Conservation (phyloP, 1,140 invertebrate genomes). For the Octopus bimaculoides region DNA sequence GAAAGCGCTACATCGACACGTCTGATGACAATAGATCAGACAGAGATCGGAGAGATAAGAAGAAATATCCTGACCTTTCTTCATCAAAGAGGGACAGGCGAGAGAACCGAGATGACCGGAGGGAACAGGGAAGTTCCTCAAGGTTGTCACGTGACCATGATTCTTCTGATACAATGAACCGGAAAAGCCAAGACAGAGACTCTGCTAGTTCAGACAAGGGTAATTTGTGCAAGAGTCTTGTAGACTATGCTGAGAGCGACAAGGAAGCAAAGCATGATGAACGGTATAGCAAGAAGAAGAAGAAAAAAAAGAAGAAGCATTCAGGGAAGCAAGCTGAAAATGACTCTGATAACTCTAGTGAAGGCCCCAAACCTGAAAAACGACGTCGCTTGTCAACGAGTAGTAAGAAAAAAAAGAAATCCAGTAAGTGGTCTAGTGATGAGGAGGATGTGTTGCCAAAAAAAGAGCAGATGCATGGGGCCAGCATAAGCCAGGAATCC, state of each 20-base stretch:
- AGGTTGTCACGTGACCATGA: background rate
- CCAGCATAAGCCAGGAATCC: too few relatives aligned
- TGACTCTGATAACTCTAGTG: background rate
- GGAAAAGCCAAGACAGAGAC: background rate
- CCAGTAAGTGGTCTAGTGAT: background rate
- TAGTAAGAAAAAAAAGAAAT: background rate
- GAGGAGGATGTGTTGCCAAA: background rate
- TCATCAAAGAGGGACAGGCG: background rate
- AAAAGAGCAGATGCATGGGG: too few relatives aligned
- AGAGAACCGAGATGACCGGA: background rate
- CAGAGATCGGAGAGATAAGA: background rate
- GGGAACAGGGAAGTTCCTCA: background rate
- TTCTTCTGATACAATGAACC: background rate
- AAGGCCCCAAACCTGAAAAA: background rate
- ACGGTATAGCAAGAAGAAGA: background rate
- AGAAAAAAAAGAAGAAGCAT: slow-evolving; percentile 11
- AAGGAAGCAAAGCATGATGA: background rate
- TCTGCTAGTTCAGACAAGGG: background rate
- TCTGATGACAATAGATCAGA: background rate
- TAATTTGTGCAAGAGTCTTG: background rate
- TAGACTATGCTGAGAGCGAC: background rate
- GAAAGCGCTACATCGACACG: background rate
- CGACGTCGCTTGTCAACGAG: background rate
- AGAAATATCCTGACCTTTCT: background rate
- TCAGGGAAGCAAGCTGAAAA: background rate